Percentiles rank a stretch among this genome's conserved stretches.
These are phyloP conservation scores for Eulithis testata DNA, from an alignment of 2,888 invertebrate species.

Conservation along the genomic window DNA sequence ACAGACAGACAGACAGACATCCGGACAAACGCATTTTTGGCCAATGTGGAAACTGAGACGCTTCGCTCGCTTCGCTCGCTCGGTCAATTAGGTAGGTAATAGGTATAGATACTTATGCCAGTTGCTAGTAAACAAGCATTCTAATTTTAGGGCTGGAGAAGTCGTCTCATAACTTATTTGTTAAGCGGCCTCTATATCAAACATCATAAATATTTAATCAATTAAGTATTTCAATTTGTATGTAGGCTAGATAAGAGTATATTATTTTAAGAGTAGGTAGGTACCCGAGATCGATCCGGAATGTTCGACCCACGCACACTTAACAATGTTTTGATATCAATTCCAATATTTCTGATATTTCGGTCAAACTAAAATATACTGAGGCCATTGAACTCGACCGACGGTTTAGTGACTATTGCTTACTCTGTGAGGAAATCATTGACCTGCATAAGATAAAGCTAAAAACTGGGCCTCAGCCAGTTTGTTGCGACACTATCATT, in stretches of 20 bases:
- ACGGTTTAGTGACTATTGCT: slow-evolving; percentile 19
- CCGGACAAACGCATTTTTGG: too few relatives aligned
- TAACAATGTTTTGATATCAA: slow-evolving; percentile 43
- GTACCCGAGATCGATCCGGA: not conserved
- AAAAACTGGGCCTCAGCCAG: slow-evolving; percentile 54
- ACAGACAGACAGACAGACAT: too few relatives aligned
- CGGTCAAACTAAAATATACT: slow-evolving; percentile 57
- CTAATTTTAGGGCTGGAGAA: too few relatives aligned
- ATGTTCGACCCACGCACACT: slow-evolving; percentile 32
- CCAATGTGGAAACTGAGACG: too few relatives aligned
- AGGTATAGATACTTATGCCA: too few relatives aligned
- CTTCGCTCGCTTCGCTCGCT: too few relatives aligned
- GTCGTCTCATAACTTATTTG: not conserved
- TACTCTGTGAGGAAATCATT: slow-evolving; percentile 50
- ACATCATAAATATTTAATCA: slow-evolving; percentile 7
- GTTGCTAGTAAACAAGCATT: not conserved
- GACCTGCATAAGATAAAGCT: slow-evolving; percentile 67
- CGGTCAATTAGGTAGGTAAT: too few relatives aligned
- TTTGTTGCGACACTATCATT: slow-evolving; percentile 49
- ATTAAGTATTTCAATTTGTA: slow-evolving; percentile 6
- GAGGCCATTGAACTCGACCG: slow-evolving; percentile 58
- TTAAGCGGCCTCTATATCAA: not conserved
- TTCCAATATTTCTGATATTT: slow-evolving; percentile 48
- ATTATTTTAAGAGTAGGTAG: not conserved
- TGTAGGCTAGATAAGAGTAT: slow-evolving; percentile 13